Evolutionary conservation across 2,888 invertebrate species (phyloP).

Genomic region (Philereme transversata): DNA sequence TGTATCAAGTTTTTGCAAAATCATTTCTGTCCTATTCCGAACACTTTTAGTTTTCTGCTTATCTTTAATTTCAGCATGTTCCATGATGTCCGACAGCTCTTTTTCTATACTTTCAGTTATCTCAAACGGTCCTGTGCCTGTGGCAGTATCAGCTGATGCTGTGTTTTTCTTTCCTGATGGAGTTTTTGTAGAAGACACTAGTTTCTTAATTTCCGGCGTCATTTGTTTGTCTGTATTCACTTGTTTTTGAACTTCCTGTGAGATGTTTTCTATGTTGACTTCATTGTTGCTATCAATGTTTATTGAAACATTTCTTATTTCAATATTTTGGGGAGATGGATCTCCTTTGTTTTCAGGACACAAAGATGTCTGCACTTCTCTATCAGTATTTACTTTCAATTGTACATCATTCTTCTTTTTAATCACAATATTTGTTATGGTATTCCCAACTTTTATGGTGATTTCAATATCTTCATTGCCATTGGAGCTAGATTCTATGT

Average conservation of each 20-base stretch:
- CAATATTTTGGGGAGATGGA: conserved; percentile 24
- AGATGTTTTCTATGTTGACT: conserved; percentile 30
- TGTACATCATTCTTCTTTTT: conserved; percentile 66
- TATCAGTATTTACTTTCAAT: conserved; percentile 65
- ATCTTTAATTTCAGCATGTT: conserved; percentile 47
- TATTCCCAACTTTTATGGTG: conserved; percentile 69
- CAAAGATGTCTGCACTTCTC: conserved; percentile 65
- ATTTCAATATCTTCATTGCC: conserved; percentile 68
- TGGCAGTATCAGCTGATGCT: conserved; percentile 68
- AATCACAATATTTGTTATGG: conserved; percentile 67
- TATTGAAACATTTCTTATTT: conserved; percentile 44
- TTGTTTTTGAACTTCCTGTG: conserved; percentile 27
- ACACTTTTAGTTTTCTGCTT: conserved; percentile 28
- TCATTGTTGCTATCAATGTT: conserved; percentile 41
- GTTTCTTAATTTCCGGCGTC: conserved; percentile 28
- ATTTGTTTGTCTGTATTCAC: conserved; percentile 19
- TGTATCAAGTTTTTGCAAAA: conserved; percentile 14
- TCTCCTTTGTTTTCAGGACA: conserved; percentile 41
- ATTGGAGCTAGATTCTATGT: conserved; percentile 40
- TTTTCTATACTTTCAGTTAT: conserved; percentile 74
- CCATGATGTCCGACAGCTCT: conserved; percentile 65
- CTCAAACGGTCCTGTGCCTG: conserved; percentile 58
- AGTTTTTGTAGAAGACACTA: conserved; percentile 18
- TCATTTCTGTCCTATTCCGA: conserved; percentile 14
- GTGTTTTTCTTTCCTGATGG: conserved; percentile 57